These are phyloP conservation scores for Liodrosophila aerea DNA, from an alignment of 2,888 invertebrate species.

Conservation along the genomic window DNA sequence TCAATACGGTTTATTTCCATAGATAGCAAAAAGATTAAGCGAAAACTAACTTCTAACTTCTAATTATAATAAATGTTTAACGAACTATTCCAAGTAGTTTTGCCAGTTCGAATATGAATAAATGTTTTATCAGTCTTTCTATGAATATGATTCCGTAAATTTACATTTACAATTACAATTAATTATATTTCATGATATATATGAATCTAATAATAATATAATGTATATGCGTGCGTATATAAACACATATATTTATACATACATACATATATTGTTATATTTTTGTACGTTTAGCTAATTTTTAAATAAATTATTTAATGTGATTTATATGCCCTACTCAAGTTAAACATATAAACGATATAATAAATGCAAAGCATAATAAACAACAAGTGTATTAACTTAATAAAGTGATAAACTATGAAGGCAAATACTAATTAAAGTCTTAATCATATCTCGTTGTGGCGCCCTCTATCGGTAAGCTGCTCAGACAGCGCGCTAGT, in stretches of 20 bases:
- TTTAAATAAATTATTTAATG: constrained; percentile 75
- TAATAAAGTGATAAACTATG: too few relatives aligned
- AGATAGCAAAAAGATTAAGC: constrained; percentile 1
- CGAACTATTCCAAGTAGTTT: constrained; percentile 21
- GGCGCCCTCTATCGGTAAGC: too few relatives aligned
- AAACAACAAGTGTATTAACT: too few relatives aligned
- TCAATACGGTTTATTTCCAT: constrained; percentile 29
- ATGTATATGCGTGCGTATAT: constrained; percentile 26
- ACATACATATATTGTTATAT: constrained; percentile 67
- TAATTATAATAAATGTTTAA: constrained; percentile 33
- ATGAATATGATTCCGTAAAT: constrained; percentile 36
- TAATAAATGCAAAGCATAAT: constrained; percentile 55
- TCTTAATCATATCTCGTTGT: too few relatives aligned
- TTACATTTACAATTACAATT: constrained; percentile 41
- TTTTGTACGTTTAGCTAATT: constrained; percentile 78
- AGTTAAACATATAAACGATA: constrained; percentile 67
- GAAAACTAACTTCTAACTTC: constrained; percentile 24
- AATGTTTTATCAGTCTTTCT: constrained; percentile 19
- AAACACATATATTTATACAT: constrained; percentile 17
- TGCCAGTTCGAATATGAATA: constrained; percentile 4
- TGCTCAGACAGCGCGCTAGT: too few relatives aligned
- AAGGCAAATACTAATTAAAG: too few relatives aligned
- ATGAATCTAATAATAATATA: constrained; percentile 39
- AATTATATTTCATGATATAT: constrained; percentile 15
- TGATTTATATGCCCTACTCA: constrained; percentile 72